Base-by-base conservation (phyloP, 2,797 vertebrate species). In the Myripristis jacobus region DNA sequence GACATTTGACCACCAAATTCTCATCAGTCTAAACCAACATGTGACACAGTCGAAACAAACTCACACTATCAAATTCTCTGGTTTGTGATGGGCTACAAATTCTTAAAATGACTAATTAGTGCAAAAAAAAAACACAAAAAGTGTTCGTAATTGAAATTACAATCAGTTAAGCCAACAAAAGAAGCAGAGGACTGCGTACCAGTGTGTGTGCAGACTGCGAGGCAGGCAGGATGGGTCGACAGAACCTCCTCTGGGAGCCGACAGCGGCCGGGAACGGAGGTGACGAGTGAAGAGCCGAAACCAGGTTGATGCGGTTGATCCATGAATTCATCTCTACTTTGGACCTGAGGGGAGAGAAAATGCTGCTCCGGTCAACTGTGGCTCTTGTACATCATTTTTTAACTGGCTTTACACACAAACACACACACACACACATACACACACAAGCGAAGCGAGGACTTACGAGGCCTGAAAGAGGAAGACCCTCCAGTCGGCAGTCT, bases 261-360 rank as follows among this genome's bases (percentile, higher is more conserved):
- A 98, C 95, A 0, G 97, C 97, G 0, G 96, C 96, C 0, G 97
- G 96, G 63, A 98, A 98, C 0, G 97, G 96, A 0, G 96, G 96
- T 0, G 97, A 94, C 0, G 97, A 98, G 87, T 95, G 95, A 24
- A 95, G 94, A 4, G 96, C 96, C 0, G 96, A 94, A 0, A 95
- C 94, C 70, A 98, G 85, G 81, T 98, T 98, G 76, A 98, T 94
- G n/a, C 96, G 94, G 2, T 86, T 90, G 38, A 98, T 96, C 97
- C 97, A 98, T 0, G 96, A 96, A 48, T 83, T 82, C 97, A 98
- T 98, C 89, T 98, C 96, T 21, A 89, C 91, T 7, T 87, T 92
- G 61, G 92, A 93, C 46, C 95, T 95, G 69, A 36, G 21, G 22
- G 55, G 27, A 55, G 31, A 51, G 52, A 43, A 75, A 70, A 58